These are phyloP conservation scores for Nothocercus nigrocapillus DNA, from an alignment of 2,113 vertebrate species.

Conservation along the genomic window DNA sequence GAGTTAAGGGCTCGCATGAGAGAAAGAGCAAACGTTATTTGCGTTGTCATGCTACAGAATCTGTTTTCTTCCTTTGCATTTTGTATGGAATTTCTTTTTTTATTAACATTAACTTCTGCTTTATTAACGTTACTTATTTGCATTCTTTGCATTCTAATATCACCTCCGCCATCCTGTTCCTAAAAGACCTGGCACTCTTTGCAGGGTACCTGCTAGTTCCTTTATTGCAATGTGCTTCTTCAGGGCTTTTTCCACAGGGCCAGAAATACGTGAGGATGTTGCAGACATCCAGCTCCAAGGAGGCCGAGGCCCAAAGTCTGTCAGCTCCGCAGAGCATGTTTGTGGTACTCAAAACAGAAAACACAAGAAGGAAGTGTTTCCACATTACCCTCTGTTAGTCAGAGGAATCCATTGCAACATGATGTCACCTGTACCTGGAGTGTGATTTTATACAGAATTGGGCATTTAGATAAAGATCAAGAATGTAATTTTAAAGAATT, in stretches of 20 bases:
- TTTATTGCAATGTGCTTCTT: background rate
- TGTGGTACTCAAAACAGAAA: background rate
- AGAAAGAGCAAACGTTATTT: constrained; percentile 59
- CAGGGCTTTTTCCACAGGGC: background rate
- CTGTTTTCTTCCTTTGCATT: background rate
- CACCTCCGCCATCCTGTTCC: background rate
- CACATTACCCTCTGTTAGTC: background rate
- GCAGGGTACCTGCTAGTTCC: too few relatives aligned
- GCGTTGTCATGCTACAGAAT: constrained; percentile 44
- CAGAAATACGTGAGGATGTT: background rate
- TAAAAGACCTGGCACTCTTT: background rate
- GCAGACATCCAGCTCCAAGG: background rate
- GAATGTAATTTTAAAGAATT: background rate
- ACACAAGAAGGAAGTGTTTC: background rate
- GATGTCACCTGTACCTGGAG: background rate
- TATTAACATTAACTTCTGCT: background rate
- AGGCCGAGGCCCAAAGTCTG: background rate
- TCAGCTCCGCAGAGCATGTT: background rate
- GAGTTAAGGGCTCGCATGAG: constrained; percentile 61
- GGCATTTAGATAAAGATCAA: background rate
- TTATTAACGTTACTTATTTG: background rate
- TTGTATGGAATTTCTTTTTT: background rate
- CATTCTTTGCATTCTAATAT: too few relatives aligned
- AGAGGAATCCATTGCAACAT: background rate
- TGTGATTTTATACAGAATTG: background rate